These are phyloP conservation scores for Sturnira hondurensis DNA, from an alignment of 2,113 vertebrate genomes.

Conservation along the genomic window DNA sequence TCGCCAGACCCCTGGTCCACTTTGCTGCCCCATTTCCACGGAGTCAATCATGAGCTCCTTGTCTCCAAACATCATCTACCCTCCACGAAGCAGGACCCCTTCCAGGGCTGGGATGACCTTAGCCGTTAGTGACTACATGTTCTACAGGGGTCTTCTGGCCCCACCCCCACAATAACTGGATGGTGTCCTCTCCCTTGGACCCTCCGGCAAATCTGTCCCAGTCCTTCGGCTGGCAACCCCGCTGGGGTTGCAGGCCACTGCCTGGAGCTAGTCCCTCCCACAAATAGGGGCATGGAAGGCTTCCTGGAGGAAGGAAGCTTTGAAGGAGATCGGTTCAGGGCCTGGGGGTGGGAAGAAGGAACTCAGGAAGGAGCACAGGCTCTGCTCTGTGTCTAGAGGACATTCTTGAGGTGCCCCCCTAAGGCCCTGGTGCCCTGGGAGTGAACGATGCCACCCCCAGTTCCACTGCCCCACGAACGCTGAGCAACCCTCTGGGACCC, in stretches of 20 bases:
- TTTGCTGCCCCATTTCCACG: not conserved
- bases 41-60: not conserved
- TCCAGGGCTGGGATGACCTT: not conserved
- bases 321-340: not conserved
- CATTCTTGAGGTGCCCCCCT: not conserved
- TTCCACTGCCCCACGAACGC: not conserved
- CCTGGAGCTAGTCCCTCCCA: not conserved
- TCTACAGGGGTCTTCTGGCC: not conserved
- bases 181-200: not conserved
- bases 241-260: too few species aligned
- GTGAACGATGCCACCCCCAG: too few species aligned
- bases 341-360: not conserved
- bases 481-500: not conserved
- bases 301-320: not conserved
- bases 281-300: fast-evolving
- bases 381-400: too few species aligned
- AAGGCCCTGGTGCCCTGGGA: not conserved
- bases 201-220: not conserved
- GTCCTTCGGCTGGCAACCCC: not conserved
- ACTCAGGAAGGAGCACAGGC: not conserved
- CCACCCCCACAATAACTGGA: too few species aligned
- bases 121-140: not conserved
- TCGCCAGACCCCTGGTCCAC: not conserved
- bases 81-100: not conserved
- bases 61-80: not conserved